These are phyloP conservation scores for Hemitrygon akajei DNA, from an alignment of 2,797 vertebrate species.

Conservation along the genomic window DNA sequence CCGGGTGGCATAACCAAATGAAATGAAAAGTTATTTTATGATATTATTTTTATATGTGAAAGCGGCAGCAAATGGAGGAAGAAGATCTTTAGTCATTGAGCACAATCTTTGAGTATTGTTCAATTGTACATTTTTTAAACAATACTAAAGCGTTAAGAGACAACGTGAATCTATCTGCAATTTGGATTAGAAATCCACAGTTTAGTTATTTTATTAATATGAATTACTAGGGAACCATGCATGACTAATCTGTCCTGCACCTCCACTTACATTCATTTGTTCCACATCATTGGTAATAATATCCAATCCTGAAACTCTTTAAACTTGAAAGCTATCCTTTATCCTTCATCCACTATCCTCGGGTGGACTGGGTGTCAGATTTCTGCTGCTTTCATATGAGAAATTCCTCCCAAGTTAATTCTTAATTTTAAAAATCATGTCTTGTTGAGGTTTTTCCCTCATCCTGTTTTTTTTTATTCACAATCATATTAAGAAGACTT, in stretches of 20 bases:
- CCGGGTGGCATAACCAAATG: slow-evolving; percentile 32
- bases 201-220: not conserved
- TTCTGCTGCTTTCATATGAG: not conserved
- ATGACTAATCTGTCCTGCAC: not conserved
- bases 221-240: not conserved
- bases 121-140: slow-evolving; percentile 17
- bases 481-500: not conserved
- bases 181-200: not conserved
- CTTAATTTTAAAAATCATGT: not conserved
- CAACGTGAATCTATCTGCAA: not conserved
- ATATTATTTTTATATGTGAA: slow-evolving; percentile 33
- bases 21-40: slow-evolving; percentile 41
- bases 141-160: not conserved
- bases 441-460: not conserved
- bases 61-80: not conserved
- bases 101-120: slow-evolving; percentile 17
- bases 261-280: not conserved
- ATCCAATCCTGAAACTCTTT: not conserved
- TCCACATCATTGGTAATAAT: not conserved
- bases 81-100: slow-evolving; percentile 21
- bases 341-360: not conserved
- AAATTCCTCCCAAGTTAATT: not conserved
- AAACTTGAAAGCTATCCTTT: not conserved
- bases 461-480: not conserved
- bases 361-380: not conserved